Evolutionary conservation across 2,888 invertebrate species (phyloP).

Genomic region (Hirtodrosophila cameraria): DNA sequence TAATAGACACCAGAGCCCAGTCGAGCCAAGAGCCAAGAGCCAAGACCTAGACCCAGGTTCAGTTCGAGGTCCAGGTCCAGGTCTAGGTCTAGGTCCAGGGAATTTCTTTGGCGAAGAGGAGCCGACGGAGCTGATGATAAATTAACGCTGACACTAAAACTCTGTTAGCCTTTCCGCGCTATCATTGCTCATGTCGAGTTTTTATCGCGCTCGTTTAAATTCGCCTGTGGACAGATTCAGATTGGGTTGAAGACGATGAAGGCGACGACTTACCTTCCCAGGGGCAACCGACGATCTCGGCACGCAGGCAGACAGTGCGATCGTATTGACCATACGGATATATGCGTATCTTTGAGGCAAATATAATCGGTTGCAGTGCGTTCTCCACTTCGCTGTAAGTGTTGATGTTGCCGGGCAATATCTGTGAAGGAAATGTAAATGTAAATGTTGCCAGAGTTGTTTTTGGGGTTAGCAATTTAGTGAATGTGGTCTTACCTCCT

Average conservation of each 20-base stretch:
- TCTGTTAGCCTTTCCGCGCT: slow-evolving; percentile 73
- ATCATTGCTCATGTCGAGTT: slow-evolving; percentile 76
- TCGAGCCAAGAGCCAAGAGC: not conserved
- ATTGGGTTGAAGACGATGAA: not conserved
- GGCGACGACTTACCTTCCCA: slow-evolving; percentile 88
- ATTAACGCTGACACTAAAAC: slow-evolving; percentile 79
- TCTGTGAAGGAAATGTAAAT: slow-evolving; percentile 85
- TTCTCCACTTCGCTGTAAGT: slow-evolving; percentile 91
- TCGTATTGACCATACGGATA: slow-evolving; percentile 91
- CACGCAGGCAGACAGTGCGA: slow-evolving; percentile 91
- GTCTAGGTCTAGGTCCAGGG: not conserved
- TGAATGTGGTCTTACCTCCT: slow-evolving; percentile 86
- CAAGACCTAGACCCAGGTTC: not conserved
- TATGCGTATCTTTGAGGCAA: slow-evolving; percentile 90
- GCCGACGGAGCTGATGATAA: slow-evolving; percentile 56
- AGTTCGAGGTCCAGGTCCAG: not conserved
- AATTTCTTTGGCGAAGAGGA: slow-evolving; percentile 3
- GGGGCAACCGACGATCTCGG: slow-evolving; percentile 92
- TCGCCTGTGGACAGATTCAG: slow-evolving; percentile 41
- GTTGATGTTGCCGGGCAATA: slow-evolving; percentile 91
- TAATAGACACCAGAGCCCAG: slow-evolving; percentile 36
- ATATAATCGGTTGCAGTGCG: slow-evolving; percentile 89
- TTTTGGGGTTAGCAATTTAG: not conserved
- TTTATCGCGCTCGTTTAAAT: slow-evolving; percentile 66
- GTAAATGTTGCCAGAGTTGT: not conserved